Base-by-base conservation (phyloP, 2,113 vertebrate genomes). In the Alouatta palliata region DNA sequence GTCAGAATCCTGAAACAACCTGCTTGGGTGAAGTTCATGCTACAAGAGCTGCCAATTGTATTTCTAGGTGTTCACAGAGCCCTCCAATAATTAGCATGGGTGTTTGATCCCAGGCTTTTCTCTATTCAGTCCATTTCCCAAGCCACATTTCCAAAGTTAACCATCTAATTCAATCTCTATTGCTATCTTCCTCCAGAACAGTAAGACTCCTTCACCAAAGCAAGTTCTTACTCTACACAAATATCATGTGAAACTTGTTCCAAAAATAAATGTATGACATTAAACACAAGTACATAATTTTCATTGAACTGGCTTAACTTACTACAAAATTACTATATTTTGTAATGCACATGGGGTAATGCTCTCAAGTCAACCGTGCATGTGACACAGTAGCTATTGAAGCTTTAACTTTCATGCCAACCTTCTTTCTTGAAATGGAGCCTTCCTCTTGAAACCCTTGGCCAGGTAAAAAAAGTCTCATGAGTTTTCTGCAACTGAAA, bases 141-240 rank as follows among this genome's bases (percentile, higher is more conserved):
- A 73, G 58, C 37, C 68, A 58, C 32, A 61, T 66, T 40, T 75
- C 76, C 73, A 45, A n/a, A 64, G 35, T 61, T 49, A 80, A 54
- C 61, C 45, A 85, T 61, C 77, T 32, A 68, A 81, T 73, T 25
- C 84, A 20, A 47, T 7, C n/a, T 58, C 64, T 43, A 61, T 81
- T 84, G 82, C 43, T 71, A 54, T 25, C 81, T 83, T 76, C 79
- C 84, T 94, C 94, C 47, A 92, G 77, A 85, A 91, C 14, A 68
- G 61, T 4, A 91, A 64, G 19, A 32, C 47, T 70, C 49, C 23
- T 61, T 71, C 66, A 75, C 68, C 94, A 95, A 52, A 52, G 25
- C 56, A 92, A 80, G 40, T 21, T 75, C 64, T 75, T 89, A 91
- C 49, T 83, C n/a, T 56, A 40, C 37, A 82, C 20, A 85, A 94